These are phyloP conservation scores for Linepithema humile DNA, from an alignment of 1,140 invertebrate genomes.

Conservation along the genomic window DNA sequence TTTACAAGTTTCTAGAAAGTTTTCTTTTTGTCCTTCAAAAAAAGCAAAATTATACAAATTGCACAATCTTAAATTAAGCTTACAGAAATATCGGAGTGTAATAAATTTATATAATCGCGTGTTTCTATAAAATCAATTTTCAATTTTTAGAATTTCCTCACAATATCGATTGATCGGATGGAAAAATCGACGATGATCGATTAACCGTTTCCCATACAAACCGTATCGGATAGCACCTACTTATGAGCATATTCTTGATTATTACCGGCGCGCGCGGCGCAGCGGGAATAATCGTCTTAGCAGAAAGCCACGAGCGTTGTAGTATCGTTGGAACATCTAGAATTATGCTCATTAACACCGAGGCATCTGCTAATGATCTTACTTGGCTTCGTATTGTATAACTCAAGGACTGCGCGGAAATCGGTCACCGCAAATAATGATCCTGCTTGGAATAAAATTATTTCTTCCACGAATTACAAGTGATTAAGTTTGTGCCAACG, in stretches of 20 bases:
- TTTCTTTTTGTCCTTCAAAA: background rate
- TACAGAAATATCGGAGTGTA: background rate
- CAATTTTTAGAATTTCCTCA: constrained; percentile 29
- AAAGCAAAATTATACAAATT: background rate
- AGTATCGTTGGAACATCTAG: constrained; percentile 73
- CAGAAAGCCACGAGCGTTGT: constrained; percentile 61
- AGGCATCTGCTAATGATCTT: constrained; percentile 75
- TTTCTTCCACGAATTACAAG: constrained; percentile 55
- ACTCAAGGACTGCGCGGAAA: constrained; percentile 73
- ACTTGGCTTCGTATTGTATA: constrained; percentile 74
- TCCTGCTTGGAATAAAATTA: constrained; percentile 65
- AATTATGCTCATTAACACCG: constrained; percentile 75
- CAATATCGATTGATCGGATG: constrained; percentile 39
- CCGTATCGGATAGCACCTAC: constrained; percentile 60
- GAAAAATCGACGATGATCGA: constrained; percentile 43
- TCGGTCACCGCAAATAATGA: constrained; percentile 70
- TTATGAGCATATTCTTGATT: constrained; percentile 61
- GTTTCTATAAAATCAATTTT: constrained; percentile 44
- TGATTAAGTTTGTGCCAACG: constrained; percentile 9
- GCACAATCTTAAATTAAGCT: background rate
- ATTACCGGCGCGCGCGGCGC: constrained; percentile 4
- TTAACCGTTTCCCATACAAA: constrained; percentile 58
- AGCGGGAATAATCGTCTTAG: constrained; percentile 71
- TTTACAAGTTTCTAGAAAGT: background rate
- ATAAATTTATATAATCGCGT: background rate